Evolutionary conservation across 2,113 vertebrate genomes (phyloP), one percentile per base, ranked within the genome.

Genomic region (Melanocharis versteri): DNA sequence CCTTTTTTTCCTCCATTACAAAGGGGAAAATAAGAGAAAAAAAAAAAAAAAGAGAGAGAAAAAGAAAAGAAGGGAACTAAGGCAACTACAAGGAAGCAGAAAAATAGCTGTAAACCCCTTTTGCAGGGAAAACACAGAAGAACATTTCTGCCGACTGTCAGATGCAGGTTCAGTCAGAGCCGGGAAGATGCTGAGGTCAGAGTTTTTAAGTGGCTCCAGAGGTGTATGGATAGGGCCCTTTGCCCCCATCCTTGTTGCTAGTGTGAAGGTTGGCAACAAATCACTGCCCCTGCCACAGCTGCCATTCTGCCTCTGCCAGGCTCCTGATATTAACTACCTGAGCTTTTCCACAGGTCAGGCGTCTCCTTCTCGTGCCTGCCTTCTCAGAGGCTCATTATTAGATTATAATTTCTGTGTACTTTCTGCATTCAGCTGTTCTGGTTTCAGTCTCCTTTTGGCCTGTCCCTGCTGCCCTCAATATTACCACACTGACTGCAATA

Each of bases 1-100:
- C 93, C 88, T 93, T 95, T 96, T 96, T 94, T 90, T 66, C 83
- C 61, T 94, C 93, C 73, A 69, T 93, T 85, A 95, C 51, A 92
- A 94, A 96, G 44, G 70, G 69, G 69, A 79, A 95, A 80, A 96
- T 90, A 93, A 78, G 51, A 85, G 57, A 24, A 13, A 16, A 40
- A 65, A 62, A 70, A 73, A 73, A 44, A 35, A n/a, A 27, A 27
- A 45, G 4, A 33, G 8, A 56, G 3, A 42, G n/a, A 17, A n/a
- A 81, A 50, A 39, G 3, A 48, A 56, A 68, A 64, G 15, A 64
- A 56, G 37, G 15, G 31, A 91, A 69, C 27, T 76, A 89, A 71
- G 37, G 26, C 51, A 91, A 85, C 54, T 73, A 91, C 31, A 76
- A 81, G 53, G 58, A 94, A 72, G 77, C 47, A 87, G 33, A 78